phyloP scores from a whole-genome alignment of 1,140 invertebrate species.

The Hyles euphorbiae region DNA sequence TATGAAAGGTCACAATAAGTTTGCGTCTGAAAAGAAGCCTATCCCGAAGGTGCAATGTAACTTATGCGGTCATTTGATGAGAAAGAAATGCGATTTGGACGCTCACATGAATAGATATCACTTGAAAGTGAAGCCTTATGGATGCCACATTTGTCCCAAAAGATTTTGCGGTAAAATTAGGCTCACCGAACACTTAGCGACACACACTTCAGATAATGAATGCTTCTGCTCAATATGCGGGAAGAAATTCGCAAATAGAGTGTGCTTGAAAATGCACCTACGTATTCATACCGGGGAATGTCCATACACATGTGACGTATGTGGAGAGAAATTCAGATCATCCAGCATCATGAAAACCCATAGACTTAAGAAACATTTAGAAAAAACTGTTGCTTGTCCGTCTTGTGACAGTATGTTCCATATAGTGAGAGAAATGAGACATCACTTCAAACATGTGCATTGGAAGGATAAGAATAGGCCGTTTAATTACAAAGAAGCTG shows the following conservation, averaged over 20 bases:
- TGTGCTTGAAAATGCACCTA: constrained; percentile 30
- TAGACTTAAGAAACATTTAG: constrained; percentile 31
- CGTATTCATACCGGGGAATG: constrained; percentile 32
- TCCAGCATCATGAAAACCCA: constrained; percentile 36
- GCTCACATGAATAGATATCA: constrained; percentile 34
- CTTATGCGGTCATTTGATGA: constrained; percentile 22
- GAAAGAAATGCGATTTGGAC: constrained; percentile 27
- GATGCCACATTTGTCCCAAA: constrained; percentile 29
- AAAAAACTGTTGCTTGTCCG: constrained; percentile 26
- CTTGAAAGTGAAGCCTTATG: constrained; percentile 34
- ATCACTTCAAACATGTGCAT: constrained; percentile 34
- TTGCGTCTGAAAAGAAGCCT: constrained; percentile 5
- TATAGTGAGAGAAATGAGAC: constrained; percentile 28
- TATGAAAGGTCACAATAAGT: constrained; percentile 12
- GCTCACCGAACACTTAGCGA: constrained; percentile 25
- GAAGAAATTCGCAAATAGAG: constrained; percentile 31
- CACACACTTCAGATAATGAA: constrained; percentile 19
- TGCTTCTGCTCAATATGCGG: constrained; percentile 27
- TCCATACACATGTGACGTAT: constrained; percentile 36
- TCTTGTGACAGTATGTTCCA: constrained; percentile 31
- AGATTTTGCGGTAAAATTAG: constrained; percentile 27
- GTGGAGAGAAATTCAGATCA: constrained; percentile 35
- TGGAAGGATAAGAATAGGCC: constrained; percentile 29
- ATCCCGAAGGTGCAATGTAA: constrained; percentile 13
- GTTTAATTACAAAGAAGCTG: constrained; percentile 27